Conservation (phyloP, 1,140 invertebrate species). For the Rhopalosiphum maidis region DNA sequence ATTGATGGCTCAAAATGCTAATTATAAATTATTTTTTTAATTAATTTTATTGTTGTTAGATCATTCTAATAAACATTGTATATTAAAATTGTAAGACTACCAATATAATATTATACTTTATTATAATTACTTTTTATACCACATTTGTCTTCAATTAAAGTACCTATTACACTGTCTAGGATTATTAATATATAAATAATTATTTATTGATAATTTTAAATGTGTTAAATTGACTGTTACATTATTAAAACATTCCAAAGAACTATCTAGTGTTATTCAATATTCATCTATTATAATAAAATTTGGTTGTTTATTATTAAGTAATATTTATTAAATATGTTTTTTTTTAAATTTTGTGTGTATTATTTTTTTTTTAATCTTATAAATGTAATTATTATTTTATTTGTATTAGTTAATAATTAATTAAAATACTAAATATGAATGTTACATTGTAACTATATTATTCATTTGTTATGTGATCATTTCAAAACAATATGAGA, state of each 20-base stretch:
- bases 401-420: not conserved
- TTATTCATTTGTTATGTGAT: not conserved
- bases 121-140: not conserved
- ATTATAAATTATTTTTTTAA: not conserved
- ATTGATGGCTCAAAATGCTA: not conserved
- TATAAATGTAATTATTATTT: not conserved
- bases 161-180: not conserved
- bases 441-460: not conserved
- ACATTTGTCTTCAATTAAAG: not conserved
- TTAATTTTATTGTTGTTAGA: not conserved
- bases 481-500: not conserved
- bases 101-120: not conserved
- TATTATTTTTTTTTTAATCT: not conserved
- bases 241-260: not conserved
- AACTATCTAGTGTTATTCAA: not conserved
- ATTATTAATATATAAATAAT: not conserved
- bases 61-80: not conserved
- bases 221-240: not conserved
- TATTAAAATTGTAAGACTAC: not conserved
- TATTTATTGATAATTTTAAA: not conserved
- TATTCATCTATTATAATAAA: no score
- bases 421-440: not conserved
- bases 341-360: not conserved
- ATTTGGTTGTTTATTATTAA: not conserved
- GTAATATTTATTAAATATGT: not conserved